Conservation (phyloP, 2,888 invertebrate species). For the Rhogogaster chlorosoma region DNA sequence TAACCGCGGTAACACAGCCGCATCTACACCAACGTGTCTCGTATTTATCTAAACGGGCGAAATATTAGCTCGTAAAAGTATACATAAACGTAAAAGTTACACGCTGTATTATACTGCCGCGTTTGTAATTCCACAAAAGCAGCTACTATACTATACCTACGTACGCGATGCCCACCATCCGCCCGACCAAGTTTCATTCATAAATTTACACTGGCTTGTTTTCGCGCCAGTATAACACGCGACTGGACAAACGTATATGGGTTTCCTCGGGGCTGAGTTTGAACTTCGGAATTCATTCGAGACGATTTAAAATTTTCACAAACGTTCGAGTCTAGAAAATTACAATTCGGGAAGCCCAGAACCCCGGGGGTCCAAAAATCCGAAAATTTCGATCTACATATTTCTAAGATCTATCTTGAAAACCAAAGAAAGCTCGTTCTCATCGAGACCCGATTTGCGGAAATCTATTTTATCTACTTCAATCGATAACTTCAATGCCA, state of each 20-base stretch:
- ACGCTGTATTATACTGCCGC: slow-evolving; percentile 18
- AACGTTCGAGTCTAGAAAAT: too few species aligned
- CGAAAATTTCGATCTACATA: too few species aligned
- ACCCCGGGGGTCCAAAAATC: too few species aligned
- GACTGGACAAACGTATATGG: not conserved
- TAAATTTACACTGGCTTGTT: slow-evolving; percentile 15
- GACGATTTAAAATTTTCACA: too few species aligned
- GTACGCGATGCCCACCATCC: not conserved
- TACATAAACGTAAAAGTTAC: slow-evolving; percentile 16
- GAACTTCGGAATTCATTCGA: too few species aligned
- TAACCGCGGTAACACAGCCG: not conserved
- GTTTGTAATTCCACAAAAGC: slow-evolving; percentile 24
- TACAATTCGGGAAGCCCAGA: too few species aligned
- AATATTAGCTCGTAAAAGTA: slow-evolving; percentile 25
- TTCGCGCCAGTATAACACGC: slow-evolving; percentile 28
- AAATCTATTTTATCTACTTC: too few species aligned
- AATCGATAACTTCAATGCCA: too few species aligned
- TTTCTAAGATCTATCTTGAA: too few species aligned
- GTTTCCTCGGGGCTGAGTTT: not conserved
- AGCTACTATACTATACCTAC: not conserved
- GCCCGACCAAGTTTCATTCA: slow-evolving; percentile 12
- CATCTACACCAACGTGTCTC: not conserved
- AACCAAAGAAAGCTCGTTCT: too few species aligned
- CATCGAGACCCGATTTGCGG: too few species aligned
- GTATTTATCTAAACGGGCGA: slow-evolving; percentile 18